These are phyloP conservation scores for Ammospiza maritima DNA, from an alignment of 2,797 vertebrate genomes.

Conservation along the genomic window DNA sequence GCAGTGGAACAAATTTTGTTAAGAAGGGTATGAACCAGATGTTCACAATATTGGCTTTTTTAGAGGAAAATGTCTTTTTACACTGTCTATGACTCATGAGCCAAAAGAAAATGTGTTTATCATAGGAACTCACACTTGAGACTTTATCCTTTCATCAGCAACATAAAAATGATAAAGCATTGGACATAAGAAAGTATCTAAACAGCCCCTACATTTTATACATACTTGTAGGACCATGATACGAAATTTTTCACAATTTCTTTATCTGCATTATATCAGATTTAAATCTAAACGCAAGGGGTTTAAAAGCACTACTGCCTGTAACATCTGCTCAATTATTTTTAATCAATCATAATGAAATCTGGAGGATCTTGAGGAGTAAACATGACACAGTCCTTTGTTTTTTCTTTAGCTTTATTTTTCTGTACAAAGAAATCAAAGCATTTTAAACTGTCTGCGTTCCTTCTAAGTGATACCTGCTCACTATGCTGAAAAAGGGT, in stretches of 20 bases:
- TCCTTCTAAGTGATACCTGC: neutral
- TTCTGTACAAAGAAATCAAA: neutral
- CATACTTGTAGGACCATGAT: constrained; percentile 29
- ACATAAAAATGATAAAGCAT: constrained; percentile 60
- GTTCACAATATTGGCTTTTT: constrained; percentile 72
- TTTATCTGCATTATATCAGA: constrained; percentile 56
- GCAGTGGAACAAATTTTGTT: constrained; percentile 78
- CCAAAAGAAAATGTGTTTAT: constrained; percentile 64
- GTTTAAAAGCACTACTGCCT: constrained; percentile 23
- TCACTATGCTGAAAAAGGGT: constrained; percentile 2
- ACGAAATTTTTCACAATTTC: constrained; percentile 28
- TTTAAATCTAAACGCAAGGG: constrained; percentile 46
- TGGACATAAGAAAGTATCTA: neutral
- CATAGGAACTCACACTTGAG: constrained; percentile 31
- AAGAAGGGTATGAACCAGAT: constrained; percentile 78
- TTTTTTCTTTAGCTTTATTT: neutral
- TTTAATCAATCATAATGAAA: constrained; percentile 37
- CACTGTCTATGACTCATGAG: constrained; percentile 61
- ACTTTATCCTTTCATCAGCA: constrained; percentile 67
- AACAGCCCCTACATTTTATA: constrained; percentile 22
- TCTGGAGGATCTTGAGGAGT: neutral
- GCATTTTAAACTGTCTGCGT: neutral
- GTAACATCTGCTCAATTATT: constrained; percentile 41
- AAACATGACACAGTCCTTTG: neutral
- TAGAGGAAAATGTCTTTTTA: constrained; percentile 69